Evolutionary conservation across 2,888 invertebrate genomes (phyloP), one percentile per base, ranked within the genome.

Genomic region (Dryocosmus kuriphilus): DNA sequence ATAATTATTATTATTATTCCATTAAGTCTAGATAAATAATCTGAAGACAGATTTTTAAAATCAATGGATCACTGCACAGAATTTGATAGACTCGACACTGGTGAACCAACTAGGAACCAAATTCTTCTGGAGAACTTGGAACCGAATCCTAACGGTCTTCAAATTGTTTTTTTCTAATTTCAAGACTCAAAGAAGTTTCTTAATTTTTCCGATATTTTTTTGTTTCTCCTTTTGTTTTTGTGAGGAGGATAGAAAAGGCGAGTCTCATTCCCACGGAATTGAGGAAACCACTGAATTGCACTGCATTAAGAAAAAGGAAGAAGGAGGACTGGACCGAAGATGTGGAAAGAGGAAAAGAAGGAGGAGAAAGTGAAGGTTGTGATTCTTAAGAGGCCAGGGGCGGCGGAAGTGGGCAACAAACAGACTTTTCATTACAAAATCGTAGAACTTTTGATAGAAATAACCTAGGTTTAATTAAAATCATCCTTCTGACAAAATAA

Each of bases 241-340:
- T 78, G 77, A 86, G 84, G 85, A 86, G 87, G 87, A 88, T 88
- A 84, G 86, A 86, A 85, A 85, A 88, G 85, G 85, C 86, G 86
- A 83, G 85, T 87, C 89, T 88, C 86, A 89, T 89, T 89, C 14
- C 87, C 87, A 90, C 89, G 90, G 89, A 89, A 89, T 88, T 85
- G 87, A 60, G 74, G 74, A n/a, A n/a, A n/a, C n/a, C 14, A 38
- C 38, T 38, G 38, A 38, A 14, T 38, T n/a, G n/a, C 38, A 38
- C 38, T 38, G 38, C 11, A 38, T 38, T 14, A 63, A 75, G 38
- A 74, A 74, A n/a, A 27, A 27, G 75, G 35, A 75, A 24, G 38
- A 74, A 14, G 61, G 74, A 30, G 74, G 57, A 75, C 60, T 38
- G 24, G 76, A 24, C 41, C 16, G 46, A 46, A 27, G 76, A 67